A percentile compares a stretch with the other conserved stretches of the same genome.
These are phyloP conservation scores for Latrodectus geometricus DNA, from an alignment of 1,140 invertebrate genomes.

Conservation along the genomic window DNA sequence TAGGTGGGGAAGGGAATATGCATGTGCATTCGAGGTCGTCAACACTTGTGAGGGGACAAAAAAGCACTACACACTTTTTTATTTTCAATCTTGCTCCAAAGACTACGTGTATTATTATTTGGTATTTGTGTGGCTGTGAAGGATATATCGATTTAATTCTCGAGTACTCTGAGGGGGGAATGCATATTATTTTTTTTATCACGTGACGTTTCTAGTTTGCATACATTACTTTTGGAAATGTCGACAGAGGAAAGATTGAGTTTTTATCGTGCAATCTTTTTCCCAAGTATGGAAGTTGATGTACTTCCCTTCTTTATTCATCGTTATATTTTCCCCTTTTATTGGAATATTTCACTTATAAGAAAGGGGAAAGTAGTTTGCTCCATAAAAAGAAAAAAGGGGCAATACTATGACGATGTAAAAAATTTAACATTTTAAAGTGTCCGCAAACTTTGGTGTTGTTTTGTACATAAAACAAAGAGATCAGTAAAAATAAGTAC, in stretches of 20 bases:
- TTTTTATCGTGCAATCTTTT: constrained; percentile 32
- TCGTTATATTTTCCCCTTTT: neutral
- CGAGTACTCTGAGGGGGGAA: constrained; percentile 5
- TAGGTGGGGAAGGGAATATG: constrained; percentile 21
- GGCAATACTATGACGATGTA: too few relatives aligned
- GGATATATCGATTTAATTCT: constrained; percentile 21
- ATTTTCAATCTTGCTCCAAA: neutral
- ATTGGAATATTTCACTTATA: too few relatives aligned
- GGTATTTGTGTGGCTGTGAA: neutral
- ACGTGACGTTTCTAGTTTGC: constrained; percentile 2
- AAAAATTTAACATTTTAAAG: too few relatives aligned
- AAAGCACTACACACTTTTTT: constrained; percentile 9
- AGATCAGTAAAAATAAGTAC: too few relatives aligned
- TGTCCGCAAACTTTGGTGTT: too few relatives aligned
- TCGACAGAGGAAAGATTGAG: neutral
- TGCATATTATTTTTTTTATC: constrained; percentile 4
- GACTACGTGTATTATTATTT: constrained; percentile 21
- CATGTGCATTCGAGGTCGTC: constrained; percentile 8
- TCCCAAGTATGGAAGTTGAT: constrained; percentile 9
- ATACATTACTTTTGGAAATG: constrained; percentile 27
- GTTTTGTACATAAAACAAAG: too few relatives aligned
- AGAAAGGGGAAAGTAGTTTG: too few relatives aligned
- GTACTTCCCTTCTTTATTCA: neutral
- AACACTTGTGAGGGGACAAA: neutral
- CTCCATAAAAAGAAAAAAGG: too few relatives aligned